Evolutionary conservation across 53 echinoderm and acorn worm genomes (phyloP).

Genomic region (Temnopleurus reevesii): DNA sequence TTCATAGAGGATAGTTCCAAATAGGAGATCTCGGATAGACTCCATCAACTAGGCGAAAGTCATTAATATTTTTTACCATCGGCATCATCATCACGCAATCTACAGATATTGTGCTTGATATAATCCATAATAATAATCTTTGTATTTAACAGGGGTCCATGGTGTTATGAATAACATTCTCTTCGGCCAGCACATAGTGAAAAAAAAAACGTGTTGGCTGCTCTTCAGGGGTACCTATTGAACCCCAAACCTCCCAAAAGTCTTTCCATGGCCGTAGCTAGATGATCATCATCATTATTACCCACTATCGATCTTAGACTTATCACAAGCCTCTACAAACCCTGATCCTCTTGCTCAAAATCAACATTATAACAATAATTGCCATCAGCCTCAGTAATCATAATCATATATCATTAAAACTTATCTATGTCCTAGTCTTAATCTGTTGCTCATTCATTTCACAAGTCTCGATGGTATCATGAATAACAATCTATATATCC

Average conservation of each 20-base stretch:
- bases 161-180: constrained; percentile 43
- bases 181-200: constrained; percentile 86
- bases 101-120: too few species aligned
- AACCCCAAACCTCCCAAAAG: constrained; percentile 64
- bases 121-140: neutral
- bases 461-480: constrained; percentile 57
- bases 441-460: neutral
- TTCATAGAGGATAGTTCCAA: too few species aligned
- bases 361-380: too few species aligned
- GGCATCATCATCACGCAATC: too few species aligned
- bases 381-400: too few species aligned
- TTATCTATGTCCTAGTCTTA: neutral
- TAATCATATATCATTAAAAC: neutral
- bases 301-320: too few species aligned
- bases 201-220: constrained; percentile 47
- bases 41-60: too few species aligned
- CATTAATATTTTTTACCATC: too few species aligned
- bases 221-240: constrained; percentile 69
- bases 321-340: too few species aligned
- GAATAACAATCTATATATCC: constrained; percentile 65
- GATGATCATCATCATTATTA: too few species aligned
- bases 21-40: too few species aligned
- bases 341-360: too few species aligned
- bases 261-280: constrained; percentile 80
- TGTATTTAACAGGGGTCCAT: constrained; percentile 56